Conservation (phyloP, 1,140 invertebrate species). For the Caenorhabditis briggsae region DNA sequence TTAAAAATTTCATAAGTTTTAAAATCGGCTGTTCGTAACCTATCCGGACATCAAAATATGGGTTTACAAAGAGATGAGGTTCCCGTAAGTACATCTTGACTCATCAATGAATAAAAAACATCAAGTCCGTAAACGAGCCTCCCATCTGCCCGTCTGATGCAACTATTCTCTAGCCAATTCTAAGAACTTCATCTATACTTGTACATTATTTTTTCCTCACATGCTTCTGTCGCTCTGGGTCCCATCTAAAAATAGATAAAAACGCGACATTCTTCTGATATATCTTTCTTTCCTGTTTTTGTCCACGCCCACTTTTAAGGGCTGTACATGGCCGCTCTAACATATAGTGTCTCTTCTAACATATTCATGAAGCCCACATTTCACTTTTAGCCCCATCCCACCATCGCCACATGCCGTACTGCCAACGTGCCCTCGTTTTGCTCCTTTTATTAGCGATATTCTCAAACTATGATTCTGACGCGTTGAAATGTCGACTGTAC, state of each 20-base stretch:
- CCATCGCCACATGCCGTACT: slow-evolving; percentile 24
- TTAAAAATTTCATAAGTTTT: too few relatives aligned
- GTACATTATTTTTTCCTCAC: not conserved
- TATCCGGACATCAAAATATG: too few relatives aligned
- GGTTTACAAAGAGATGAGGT: too few relatives aligned
- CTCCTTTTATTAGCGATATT: slow-evolving; percentile 18
- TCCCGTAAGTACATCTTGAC: too few relatives aligned
- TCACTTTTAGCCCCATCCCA: slow-evolving; percentile 33
- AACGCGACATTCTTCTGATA: slow-evolving; percentile 40
- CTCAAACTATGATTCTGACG: not conserved
- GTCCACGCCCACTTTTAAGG: slow-evolving; percentile 24
- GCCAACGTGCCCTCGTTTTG: slow-evolving; percentile 43
- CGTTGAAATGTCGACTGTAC: slow-evolving; percentile 59
- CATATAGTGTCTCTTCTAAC: slow-evolving; percentile 44
- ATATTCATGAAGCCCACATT: slow-evolving; percentile 53
- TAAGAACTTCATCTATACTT: not conserved
- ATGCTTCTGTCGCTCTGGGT: not conserved
- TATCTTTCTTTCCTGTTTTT: slow-evolving; percentile 43
- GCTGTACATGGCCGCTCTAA: slow-evolving; percentile 9
- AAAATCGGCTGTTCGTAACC: too few relatives aligned
- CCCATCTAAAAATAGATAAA: slow-evolving; percentile 12
- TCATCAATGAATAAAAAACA: too few relatives aligned
- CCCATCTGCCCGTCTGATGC: not conserved
- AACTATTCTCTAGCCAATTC: slow-evolving; percentile 36
- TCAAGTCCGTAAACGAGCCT: too few relatives aligned